phyloP scores from a whole-genome alignment of 2,113 vertebrate species.

The Isichthys henryi region DNA sequence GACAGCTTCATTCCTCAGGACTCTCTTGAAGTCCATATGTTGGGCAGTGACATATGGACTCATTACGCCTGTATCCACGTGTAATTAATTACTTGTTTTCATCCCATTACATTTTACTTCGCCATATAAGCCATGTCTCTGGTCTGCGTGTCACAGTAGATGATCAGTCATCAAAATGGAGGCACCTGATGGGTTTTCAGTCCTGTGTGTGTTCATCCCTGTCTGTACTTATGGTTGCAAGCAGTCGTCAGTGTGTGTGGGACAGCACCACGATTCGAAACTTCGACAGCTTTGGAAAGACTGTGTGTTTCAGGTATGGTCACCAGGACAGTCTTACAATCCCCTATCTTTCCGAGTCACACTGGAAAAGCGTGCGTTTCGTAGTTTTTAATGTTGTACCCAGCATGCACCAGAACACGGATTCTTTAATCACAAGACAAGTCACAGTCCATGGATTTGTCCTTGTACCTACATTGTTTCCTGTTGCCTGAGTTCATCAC shows the following conservation, averaged over 20 bases:
- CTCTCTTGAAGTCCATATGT: neutral
- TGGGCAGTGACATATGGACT: neutral
- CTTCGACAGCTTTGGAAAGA: neutral
- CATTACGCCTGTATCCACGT: neutral
- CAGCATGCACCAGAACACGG: neutral
- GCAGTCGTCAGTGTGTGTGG: neutral
- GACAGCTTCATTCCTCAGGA: neutral
- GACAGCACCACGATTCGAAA: too few relatives aligned
- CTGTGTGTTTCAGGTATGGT: neutral
- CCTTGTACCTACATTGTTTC: neutral
- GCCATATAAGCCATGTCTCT: neutral
- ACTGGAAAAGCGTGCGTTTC: neutral
- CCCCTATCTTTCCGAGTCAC: neutral
- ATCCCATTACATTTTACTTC: neutral
- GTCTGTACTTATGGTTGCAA: neutral
- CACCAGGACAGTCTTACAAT: neutral
- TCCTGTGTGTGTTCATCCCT: neutral
- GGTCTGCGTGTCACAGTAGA: neutral
- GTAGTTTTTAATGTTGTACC: neutral
- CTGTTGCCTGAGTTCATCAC: too few relatives aligned
- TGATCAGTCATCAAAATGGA: neutral
- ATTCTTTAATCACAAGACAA: neutral
- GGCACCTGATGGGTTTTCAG: neutral
- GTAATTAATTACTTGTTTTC: constrained; percentile 6
- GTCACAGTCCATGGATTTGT: neutral